Evolutionary conservation across 2,113 vertebrate species (phyloP).

Genomic region (Pseudonaja textilis): DNA sequence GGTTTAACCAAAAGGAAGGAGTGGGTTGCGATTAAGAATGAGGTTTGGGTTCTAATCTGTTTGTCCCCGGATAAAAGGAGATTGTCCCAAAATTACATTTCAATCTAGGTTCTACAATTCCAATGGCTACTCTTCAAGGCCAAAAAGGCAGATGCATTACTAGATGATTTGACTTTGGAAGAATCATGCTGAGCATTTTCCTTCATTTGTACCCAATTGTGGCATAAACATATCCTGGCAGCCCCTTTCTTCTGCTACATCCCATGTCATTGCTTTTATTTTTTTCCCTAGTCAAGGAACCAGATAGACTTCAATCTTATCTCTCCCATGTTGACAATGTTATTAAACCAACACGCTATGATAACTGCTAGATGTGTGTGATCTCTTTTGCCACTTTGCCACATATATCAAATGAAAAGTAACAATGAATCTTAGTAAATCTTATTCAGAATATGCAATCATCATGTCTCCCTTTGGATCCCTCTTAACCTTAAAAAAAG

Average conservation of each 20-base stretch:
- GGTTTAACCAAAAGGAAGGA: neutral
- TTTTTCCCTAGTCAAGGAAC: neutral
- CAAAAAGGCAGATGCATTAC: neutral
- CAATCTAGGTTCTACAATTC: neutral
- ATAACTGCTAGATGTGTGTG: neutral
- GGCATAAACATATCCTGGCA: neutral
- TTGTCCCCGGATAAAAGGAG: neutral
- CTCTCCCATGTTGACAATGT: neutral
- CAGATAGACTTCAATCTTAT: neutral
- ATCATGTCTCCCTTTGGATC: neutral
- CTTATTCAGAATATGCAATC: neutral
- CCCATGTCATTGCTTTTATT: neutral
- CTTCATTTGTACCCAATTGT: neutral
- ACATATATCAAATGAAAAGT: neutral
- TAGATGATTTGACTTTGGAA: neutral
- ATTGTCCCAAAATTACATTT: neutral
- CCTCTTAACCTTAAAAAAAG: neutral
- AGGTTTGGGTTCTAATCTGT: neutral
- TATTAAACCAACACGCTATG: neutral
- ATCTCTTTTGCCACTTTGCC: neutral
- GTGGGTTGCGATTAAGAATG: neutral
- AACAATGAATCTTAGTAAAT: neutral
- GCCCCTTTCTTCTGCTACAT: neutral
- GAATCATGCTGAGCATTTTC: neutral
- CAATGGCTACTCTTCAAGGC: neutral